phyloP scores from a whole-genome alignment of 1,140 invertebrate species.

The Calliopsis andreniformis region DNA sequence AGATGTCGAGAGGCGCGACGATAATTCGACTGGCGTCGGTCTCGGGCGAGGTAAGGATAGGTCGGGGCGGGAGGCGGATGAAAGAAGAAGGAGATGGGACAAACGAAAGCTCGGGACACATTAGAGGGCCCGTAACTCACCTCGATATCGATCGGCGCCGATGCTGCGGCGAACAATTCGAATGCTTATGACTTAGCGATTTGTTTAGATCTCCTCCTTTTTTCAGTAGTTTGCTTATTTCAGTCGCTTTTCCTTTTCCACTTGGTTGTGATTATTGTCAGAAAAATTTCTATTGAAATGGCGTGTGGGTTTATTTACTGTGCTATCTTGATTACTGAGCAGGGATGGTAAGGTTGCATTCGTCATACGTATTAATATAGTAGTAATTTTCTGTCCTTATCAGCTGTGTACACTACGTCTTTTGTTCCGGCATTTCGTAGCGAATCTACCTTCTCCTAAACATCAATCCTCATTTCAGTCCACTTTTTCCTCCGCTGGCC shows the following conservation, averaged over 20 bases:
- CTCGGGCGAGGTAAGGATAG: constrained; percentile 15
- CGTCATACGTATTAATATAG: no score
- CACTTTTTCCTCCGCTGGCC: neutral
- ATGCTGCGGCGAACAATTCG: no score
- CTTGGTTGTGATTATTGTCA: neutral
- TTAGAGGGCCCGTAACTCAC: constrained; percentile 17
- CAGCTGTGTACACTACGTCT: no score
- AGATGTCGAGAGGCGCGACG: constrained; percentile 10
- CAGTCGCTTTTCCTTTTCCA: neutral
- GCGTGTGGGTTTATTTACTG: constrained; percentile 7
- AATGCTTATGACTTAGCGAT: no score
- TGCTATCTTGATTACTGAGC: constrained; percentile 11
- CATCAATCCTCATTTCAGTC: neutral
- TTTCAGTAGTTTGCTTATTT: constrained; percentile 4
- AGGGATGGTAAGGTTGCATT: no score
- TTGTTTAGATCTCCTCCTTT: no score
- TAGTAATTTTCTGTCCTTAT: no score
- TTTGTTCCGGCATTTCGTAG: neutral
- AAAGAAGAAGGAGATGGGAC: neutral
- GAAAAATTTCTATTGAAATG: constrained; percentile 21
- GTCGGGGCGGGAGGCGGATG: constrained; percentile 4
- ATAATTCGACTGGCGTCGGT: constrained; percentile 33
- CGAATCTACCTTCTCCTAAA: neutral
- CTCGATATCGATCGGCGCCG: neutral
- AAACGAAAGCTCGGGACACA: neutral